These are phyloP conservation scores for Alviniconcha strummeri DNA, from an alignment of 2,888 invertebrate species.

Conservation along the genomic window DNA sequence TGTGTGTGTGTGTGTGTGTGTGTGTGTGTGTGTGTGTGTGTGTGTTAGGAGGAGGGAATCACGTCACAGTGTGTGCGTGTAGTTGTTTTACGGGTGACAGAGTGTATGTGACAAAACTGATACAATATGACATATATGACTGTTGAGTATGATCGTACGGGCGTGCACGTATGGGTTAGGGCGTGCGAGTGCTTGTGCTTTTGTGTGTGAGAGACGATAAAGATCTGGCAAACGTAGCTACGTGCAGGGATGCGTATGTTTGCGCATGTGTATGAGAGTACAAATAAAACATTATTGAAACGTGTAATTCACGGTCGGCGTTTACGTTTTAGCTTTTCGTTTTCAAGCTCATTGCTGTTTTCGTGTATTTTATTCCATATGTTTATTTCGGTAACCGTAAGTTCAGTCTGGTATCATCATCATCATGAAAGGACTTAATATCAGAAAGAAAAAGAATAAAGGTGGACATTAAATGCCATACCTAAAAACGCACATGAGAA, in stretches of 20 bases:
- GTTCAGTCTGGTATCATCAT: background rate
- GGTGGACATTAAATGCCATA: too few species aligned
- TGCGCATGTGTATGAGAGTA: too few species aligned
- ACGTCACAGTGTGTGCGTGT: background rate
- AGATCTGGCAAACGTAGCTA: too few species aligned
- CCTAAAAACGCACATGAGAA: too few species aligned
- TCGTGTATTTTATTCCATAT: too few species aligned
- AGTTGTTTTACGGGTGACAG: background rate
- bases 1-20: background rate
- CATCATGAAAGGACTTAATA: background rate
- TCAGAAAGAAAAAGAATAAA: background rate
- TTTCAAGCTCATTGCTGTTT: too few species aligned
- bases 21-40: constrained; percentile 12
- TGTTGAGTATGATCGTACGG: background rate
- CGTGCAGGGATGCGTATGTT: too few species aligned
- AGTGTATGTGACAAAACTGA: background rate
- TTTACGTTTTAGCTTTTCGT: background rate
- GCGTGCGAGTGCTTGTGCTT: background rate
- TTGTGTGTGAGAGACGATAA: background rate
- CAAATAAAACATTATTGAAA: too few species aligned
- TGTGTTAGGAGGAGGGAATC: background rate
- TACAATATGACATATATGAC: too few species aligned
- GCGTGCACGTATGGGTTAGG: background rate
- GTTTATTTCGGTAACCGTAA: too few species aligned
- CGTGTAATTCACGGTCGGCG: background rate